Percentiles rank a stretch among this genome's conserved stretches.
These are phyloP conservation scores for Mandrillus leucophaeus DNA, from an alignment of 2,113 vertebrate species.

Conservation along the genomic window DNA sequence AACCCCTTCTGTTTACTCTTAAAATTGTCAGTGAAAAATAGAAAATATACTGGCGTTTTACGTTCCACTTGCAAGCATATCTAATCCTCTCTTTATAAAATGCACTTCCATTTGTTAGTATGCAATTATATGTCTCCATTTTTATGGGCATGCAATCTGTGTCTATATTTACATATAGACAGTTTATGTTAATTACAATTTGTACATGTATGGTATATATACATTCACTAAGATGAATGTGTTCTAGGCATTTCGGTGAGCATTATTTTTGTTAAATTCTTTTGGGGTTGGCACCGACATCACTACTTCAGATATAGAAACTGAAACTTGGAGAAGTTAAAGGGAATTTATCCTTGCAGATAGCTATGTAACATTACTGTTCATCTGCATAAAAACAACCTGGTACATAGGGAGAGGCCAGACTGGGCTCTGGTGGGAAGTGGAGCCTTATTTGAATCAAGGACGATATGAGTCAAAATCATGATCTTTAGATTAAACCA, in stretches of 20 bases:
- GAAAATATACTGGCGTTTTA: slow-evolving; percentile 53
- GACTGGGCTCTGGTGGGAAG: neutral
- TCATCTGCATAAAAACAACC: neutral
- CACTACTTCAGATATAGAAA: slow-evolving; percentile 4
- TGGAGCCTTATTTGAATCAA: neutral
- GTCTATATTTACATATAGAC: slow-evolving; percentile 67
- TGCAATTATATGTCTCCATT: slow-evolving; percentile 23
- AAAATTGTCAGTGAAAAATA: slow-evolving; percentile 47
- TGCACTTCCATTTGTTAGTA: slow-evolving; percentile 46
- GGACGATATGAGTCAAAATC: neutral
- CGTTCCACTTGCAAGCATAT: neutral
- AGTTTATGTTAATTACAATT: slow-evolving; percentile 64
- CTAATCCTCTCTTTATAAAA: slow-evolving; percentile 40
- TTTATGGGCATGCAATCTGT: slow-evolving; percentile 33
- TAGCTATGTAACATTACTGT: neutral
- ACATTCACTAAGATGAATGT: slow-evolving; percentile 44
- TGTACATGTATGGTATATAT: neutral
- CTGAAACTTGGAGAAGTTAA: neutral
- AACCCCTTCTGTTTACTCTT: slow-evolving; percentile 68
- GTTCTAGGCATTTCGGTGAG: neutral
- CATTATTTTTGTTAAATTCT: slow-evolving; percentile 41
- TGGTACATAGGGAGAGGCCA: neutral
- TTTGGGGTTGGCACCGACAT: neutral
- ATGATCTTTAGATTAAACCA: neutral
- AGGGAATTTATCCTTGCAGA: neutral